Conservation (phyloP, 2,797 vertebrate species). For the Pseudotriccus pelzelni region DNA sequence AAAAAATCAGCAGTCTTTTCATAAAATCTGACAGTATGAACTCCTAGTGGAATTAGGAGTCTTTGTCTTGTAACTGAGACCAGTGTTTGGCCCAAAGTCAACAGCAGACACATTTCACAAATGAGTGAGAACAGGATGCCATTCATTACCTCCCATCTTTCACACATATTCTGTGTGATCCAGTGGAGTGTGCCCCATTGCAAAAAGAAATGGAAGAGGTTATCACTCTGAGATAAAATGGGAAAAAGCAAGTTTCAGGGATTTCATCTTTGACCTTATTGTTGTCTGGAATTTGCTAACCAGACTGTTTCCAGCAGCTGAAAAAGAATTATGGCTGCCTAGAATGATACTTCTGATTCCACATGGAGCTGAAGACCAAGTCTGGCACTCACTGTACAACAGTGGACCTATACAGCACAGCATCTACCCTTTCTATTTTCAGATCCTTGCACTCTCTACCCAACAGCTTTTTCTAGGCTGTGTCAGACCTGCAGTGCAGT, state of each 20-base stretch:
- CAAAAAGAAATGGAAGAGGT: conserved; percentile 3
- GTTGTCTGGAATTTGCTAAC: not conserved
- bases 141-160: conserved; percentile 35
- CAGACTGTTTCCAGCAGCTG: not conserved
- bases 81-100: conserved; percentile 19
- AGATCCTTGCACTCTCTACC: not conserved
- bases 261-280: not conserved
- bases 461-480: not conserved
- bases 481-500: not conserved
- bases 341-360: not conserved
- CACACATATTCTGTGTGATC: conserved; percentile 17
- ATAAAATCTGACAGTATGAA: not conserved
- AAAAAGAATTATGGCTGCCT: not conserved
- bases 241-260: not conserved
- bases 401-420: not conserved
- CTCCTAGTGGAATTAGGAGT: not conserved
- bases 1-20: not conserved
- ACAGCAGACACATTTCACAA: conserved; percentile 17
- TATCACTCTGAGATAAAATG: not conserved
- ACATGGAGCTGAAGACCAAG: not conserved
- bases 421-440: not conserved
- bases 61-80: not conserved
- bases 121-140: conserved; percentile 19
- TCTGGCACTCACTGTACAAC: not conserved
- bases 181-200: not conserved